phyloP scores from a whole-genome alignment of 2,113 vertebrate genomes.

The Brachyistius frenatus region DNA sequence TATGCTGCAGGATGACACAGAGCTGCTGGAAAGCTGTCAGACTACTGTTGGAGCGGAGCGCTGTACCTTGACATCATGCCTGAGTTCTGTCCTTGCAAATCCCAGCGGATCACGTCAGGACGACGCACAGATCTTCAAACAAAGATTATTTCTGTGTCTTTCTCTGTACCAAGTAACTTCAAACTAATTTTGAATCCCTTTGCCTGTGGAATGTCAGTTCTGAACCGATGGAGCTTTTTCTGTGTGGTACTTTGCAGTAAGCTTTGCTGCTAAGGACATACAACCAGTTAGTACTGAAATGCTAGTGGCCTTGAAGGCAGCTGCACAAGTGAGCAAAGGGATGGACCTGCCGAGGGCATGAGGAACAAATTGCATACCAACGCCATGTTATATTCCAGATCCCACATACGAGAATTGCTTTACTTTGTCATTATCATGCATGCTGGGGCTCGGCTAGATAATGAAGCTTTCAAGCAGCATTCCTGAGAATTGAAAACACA shows the following conservation, averaged over 20 bases:
- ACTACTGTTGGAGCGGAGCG: slow-evolving; percentile 12
- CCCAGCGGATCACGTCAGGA: slow-evolving; percentile 42
- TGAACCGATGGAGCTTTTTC: slow-evolving; percentile 5
- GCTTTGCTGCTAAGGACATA: neutral
- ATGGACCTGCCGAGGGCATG: neutral
- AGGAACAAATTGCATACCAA: slow-evolving; percentile 29
- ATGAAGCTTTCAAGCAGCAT: slow-evolving; percentile 28
- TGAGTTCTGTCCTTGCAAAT: slow-evolving; percentile 60
- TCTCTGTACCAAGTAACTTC: slow-evolving; percentile 5
- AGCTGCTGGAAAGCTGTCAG: slow-evolving; percentile 65
- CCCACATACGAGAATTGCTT: slow-evolving; percentile 17
- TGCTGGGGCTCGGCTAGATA: slow-evolving; percentile 14
- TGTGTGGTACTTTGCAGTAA: slow-evolving; percentile 2
- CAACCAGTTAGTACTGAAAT: slow-evolving; percentile 27
- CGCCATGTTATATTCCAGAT: slow-evolving; percentile 4
- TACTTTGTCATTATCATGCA: slow-evolving; percentile 5
- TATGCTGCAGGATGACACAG: slow-evolving; percentile 60
- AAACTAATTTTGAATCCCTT: slow-evolving; percentile 4
- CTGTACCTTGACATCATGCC: slow-evolving; percentile 32
- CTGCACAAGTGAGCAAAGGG: slow-evolving; percentile 5
- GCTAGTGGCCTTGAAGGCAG: neutral
- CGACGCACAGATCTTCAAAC: slow-evolving; percentile 34
- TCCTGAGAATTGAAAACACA: slow-evolving; percentile 27
- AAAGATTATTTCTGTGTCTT: slow-evolving; percentile 1
- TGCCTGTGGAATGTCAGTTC: slow-evolving; percentile 10